Base-by-base conservation (phyloP, 2,888 invertebrate genomes). In the Dendrolimus pini region DNA sequence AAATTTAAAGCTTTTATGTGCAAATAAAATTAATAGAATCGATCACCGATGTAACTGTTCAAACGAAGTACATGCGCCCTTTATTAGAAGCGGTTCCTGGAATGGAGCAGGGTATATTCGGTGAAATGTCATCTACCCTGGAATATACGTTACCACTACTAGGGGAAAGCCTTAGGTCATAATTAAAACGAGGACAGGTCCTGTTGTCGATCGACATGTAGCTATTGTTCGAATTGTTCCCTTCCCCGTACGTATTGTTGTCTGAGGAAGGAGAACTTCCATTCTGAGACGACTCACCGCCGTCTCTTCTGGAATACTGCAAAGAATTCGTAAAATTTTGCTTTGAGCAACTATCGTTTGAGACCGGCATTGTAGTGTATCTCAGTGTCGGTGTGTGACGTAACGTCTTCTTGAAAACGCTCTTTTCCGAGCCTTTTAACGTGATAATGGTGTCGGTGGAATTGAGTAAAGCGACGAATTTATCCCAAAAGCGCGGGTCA, bases 401-500 rank as follows among this genome's bases (percentile, higher is more conserved):
- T 75, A 89, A 80, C 61, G 89, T 83, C 71, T 89, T 90, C 74
- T 89, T 92, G 77, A 93, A 92, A 67, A 87, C 85, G 69, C 91
- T 85, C 67, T 84, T 87, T 61, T 90, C 83, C 58, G 85, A 77
- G 63, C 82, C 77, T 77, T 85, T 85, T 59, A 90, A 80, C 14
- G 90, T 92, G 62, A 92, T 92, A 76, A 90, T 89, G 62, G 89
- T 90, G 68, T 90, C 90, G 42, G 89, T 90, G 7, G 95, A 94
- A 80, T 96, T 96, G 54, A 96, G 94, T 90, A 96, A 93, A 60
- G 95, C 93, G 77, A 94, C 92, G 63, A 97, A 92, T 80, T 95
- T 95, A 71, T 96, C 95, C 97, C 97, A 97, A 85, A 97, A 97
- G 64, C 95, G 92, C 57, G 94, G 93, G 75, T 96, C 96, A 65